Conservation (phyloP, 2,113 vertebrate genomes). For the Rhegmatorhina hoffmannsi region DNA sequence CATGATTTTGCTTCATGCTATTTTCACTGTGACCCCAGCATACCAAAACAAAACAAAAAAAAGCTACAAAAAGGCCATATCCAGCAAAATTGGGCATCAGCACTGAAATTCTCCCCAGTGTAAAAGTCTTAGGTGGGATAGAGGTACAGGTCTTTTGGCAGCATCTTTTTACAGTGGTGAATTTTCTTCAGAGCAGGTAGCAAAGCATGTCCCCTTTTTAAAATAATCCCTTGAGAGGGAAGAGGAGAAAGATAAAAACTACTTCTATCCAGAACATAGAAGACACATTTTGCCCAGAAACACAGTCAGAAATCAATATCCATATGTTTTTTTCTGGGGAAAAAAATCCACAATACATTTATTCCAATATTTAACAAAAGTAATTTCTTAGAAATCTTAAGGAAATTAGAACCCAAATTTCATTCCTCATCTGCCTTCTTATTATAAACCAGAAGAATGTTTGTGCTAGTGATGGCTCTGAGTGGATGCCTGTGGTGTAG, state of each 20-base stretch:
- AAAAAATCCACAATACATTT: neutral
- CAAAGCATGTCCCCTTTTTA: neutral
- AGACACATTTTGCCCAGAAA: neutral
- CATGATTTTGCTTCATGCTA: neutral
- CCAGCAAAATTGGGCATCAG: neutral
- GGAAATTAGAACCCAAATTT: neutral
- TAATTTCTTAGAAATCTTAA: neutral
- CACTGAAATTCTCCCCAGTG: neutral
- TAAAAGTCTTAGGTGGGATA: neutral
- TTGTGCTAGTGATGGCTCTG: neutral
- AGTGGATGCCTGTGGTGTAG: neutral
- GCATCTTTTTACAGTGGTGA: neutral
- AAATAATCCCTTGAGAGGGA: neutral
- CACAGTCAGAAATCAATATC: neutral
- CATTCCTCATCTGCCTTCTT: neutral
- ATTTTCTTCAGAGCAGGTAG: neutral
- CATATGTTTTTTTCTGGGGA: accelerated
- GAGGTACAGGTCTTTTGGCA: neutral
- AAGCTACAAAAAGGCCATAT: neutral
- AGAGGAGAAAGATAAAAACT: neutral
- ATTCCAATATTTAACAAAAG: neutral
- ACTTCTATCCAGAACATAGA: neutral
- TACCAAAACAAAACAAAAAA: neutral
- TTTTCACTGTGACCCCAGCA: neutral
- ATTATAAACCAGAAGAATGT: neutral